These are phyloP conservation scores for Sigmodon hispidus DNA, from an alignment of 2,113 vertebrate species.

Conservation along the genomic window DNA sequence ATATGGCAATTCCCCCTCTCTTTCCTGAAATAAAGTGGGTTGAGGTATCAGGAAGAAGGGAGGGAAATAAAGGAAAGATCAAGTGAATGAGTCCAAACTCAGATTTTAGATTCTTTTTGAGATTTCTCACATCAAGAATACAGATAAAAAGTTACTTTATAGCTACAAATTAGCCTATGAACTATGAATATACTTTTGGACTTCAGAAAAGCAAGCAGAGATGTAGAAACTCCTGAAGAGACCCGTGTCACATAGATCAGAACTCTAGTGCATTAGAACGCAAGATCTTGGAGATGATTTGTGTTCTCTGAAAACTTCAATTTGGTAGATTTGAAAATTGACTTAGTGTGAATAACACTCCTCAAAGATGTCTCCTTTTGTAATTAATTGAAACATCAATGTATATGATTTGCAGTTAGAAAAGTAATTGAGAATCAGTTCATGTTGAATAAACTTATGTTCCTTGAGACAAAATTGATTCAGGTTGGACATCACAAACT, in stretches of 20 bases:
- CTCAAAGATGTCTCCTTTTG: not conserved
- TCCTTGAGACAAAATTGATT: not conserved
- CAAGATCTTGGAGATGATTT: not conserved
- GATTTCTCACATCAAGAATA: not conserved
- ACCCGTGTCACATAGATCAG: not conserved
- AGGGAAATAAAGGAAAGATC: too few relatives aligned
- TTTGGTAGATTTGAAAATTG: not conserved
- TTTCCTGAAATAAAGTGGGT: not conserved
- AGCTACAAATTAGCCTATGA: not conserved
- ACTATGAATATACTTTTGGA: not conserved
- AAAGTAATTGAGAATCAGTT: not conserved
- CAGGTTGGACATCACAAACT: not conserved
- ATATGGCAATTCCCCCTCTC: not conserved
- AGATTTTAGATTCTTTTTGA: not conserved
- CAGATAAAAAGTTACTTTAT: not conserved
- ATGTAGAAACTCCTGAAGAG: not conserved
- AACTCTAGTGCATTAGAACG: not conserved
- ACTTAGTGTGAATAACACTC: not conserved
- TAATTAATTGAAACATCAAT: not conserved
- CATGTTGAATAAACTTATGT: not conserved
- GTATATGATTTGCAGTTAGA: not conserved
- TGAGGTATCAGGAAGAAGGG: not conserved
- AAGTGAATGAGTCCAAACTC: not conserved
- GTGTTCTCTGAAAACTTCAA: not conserved
- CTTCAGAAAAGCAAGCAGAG: not conserved